phyloP scores from a whole-genome alignment of 2,797 vertebrate genomes.

The Macrochelys suwanniensis region DNA sequence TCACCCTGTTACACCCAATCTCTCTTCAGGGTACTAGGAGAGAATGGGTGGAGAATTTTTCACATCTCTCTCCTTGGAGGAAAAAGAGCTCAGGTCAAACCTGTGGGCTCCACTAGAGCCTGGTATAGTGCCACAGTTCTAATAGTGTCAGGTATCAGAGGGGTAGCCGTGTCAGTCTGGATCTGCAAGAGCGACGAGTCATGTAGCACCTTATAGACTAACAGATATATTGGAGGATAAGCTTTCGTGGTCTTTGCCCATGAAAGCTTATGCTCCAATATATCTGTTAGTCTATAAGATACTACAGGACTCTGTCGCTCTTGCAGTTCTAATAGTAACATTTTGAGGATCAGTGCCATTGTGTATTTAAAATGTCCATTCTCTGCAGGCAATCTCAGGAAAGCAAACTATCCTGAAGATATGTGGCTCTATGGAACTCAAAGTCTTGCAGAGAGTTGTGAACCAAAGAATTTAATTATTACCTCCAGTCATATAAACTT shows the following conservation, averaged over 20 bases:
- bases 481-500: slow-evolving; percentile 25
- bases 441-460: not conserved
- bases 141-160: not conserved
- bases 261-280: too few relatives aligned
- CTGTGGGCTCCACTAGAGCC: not conserved
- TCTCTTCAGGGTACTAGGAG: not conserved
- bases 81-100: not conserved
- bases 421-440: not conserved
- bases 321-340: not conserved
- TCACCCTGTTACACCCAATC: not conserved
- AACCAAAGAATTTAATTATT: not conserved
- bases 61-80: not conserved
- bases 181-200: too few relatives aligned
- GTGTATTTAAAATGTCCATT: slow-evolving; percentile 6
- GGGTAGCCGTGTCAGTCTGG: too few relatives aligned
- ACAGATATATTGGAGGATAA: too few relatives aligned
- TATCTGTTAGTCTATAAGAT: too few relatives aligned
- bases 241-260: too few relatives aligned
- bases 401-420: not conserved
- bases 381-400: not conserved
- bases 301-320: too few relatives aligned
- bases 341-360: not conserved
- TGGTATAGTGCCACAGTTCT: not conserved
- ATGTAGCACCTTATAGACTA: too few relatives aligned
- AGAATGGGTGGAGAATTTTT: not conserved